Percentiles rank a stretch among this genome's conserved stretches.
Evolutionary conservation across 2,113 vertebrate species (phyloP).

Genomic region (Tor tambroides): DNA sequence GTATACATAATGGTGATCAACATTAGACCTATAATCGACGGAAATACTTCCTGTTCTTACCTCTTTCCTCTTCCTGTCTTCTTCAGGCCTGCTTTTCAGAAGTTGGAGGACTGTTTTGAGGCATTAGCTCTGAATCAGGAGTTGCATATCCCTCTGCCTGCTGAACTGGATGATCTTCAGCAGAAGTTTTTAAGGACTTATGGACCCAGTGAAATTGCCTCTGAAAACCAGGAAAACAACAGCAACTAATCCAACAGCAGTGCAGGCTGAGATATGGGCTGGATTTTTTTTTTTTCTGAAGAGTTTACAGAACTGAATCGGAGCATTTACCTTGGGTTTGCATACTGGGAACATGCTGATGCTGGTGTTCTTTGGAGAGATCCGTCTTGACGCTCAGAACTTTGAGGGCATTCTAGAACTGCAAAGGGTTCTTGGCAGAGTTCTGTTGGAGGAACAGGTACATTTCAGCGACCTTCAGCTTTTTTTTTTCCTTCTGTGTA

Average conservation of each 20-base stretch:
- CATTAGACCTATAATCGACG: neutral
- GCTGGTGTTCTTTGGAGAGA: neutral
- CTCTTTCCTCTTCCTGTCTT: constrained; percentile 34
- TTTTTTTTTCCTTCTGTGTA: neutral
- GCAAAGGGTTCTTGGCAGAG: constrained; percentile 14
- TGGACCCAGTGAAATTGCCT: constrained; percentile 61
- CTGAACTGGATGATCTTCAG: constrained; percentile 91
- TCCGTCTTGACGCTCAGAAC: constrained; percentile 3
- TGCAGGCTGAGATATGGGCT: constrained; percentile 44
- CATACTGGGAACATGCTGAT: neutral
- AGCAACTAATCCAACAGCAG: constrained; percentile 61
- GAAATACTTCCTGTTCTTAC: constrained; percentile 6
- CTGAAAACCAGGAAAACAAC: constrained; percentile 54
- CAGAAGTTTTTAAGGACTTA: constrained; percentile 75
- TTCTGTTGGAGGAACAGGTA: constrained; percentile 45
- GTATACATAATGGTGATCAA: neutral
- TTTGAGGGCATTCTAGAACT: constrained; percentile 51
- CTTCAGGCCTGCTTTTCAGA: constrained; percentile 88
- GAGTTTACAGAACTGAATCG: constrained; percentile 65
- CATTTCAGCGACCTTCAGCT: constrained; percentile 66
- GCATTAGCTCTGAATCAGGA: constrained; percentile 91
- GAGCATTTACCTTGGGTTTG: constrained; percentile 42
- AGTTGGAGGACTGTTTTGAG: constrained; percentile 93
- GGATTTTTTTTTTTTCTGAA: constrained; percentile 45
- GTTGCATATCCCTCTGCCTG: constrained; percentile 89